Percentiles rank a stretch among this genome's conserved stretches.
Conservation (phyloP, 2,888 invertebrate species). For the Stegophylla sp. region DNA sequence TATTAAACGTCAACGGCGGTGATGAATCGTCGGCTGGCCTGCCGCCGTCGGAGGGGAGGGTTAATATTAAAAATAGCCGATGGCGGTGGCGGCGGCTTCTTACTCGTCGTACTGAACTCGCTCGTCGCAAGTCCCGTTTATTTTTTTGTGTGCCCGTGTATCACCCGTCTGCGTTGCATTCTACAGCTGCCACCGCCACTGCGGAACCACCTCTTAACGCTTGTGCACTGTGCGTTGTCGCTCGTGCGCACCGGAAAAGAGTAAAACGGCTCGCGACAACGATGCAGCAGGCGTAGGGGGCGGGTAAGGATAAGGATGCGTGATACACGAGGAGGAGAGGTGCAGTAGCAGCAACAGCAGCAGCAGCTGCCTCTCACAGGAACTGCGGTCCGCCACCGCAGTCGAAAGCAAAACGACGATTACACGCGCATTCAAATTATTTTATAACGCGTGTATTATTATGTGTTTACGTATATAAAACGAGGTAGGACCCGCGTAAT, state of each 20-base stretch:
- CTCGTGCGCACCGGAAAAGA: conserved; percentile 35
- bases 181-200: not conserved
- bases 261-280: conserved; percentile 7
- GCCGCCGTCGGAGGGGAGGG: not conserved
- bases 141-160: not conserved
- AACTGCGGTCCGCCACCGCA: conserved; percentile 35
- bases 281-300: not conserved
- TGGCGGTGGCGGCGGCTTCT: conserved; percentile 4
- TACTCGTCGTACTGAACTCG: conserved; percentile 3
- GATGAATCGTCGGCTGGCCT: conserved; percentile 2
- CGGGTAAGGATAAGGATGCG: not conserved
- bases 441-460: no score
- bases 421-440: conserved; percentile 14
- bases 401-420: conserved; percentile 33
- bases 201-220: not conserved
- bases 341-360: not conserved
- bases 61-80: conserved; percentile 49
- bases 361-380: conserved; percentile 27
- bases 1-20: conserved; percentile 17
- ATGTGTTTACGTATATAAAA: no score
- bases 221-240: not conserved
- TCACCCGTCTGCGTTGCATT: not conserved
- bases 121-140: not conserved
- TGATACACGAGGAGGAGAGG: not conserved
- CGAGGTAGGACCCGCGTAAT: not conserved